phyloP scores from a whole-genome alignment of 2,113 vertebrate genomes.

The Eurystomus gularis region DNA sequence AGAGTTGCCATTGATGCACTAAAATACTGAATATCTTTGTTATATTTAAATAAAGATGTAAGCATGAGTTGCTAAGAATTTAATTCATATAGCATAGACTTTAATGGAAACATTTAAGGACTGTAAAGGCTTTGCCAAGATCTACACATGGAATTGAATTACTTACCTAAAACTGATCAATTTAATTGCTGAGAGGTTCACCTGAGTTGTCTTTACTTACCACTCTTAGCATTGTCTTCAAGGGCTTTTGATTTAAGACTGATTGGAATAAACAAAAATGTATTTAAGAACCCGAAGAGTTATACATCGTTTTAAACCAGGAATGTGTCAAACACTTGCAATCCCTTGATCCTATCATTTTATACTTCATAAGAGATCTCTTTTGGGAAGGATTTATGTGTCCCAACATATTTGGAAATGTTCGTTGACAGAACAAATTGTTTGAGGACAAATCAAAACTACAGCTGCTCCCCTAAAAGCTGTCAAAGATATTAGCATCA shows the following conservation, averaged over 20 bases:
- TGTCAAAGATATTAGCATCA: slow-evolving; percentile 73
- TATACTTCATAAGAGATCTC: slow-evolving; percentile 62
- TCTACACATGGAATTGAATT: neutral
- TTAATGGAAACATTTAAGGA: neutral
- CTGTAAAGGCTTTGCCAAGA: neutral
- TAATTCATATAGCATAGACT: neutral
- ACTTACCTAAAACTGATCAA: slow-evolving; percentile 15
- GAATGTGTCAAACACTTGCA: slow-evolving; percentile 54
- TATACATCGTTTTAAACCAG: slow-evolving; percentile 61
- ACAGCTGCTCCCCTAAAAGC: slow-evolving; percentile 70
- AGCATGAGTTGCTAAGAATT: neutral
- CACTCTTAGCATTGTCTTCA: neutral
- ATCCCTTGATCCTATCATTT: slow-evolving; percentile 59
- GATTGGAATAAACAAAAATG: slow-evolving; percentile 53
- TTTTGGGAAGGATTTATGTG: slow-evolving; percentile 65
- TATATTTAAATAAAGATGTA: neutral
- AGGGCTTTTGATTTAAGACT: slow-evolving; percentile 44
- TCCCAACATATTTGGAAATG: slow-evolving; percentile 55
- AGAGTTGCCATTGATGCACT: neutral
- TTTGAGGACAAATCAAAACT: slow-evolving; percentile 74
- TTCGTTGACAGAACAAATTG: slow-evolving; percentile 71
- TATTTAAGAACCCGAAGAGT: slow-evolving; percentile 30
- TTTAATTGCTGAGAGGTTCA: slow-evolving; percentile 34
- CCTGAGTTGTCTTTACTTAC: slow-evolving; percentile 1
- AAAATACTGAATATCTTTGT: neutral